Conservation (phyloP, 2,113 vertebrate species). For the Pteropus alecto region DNA sequence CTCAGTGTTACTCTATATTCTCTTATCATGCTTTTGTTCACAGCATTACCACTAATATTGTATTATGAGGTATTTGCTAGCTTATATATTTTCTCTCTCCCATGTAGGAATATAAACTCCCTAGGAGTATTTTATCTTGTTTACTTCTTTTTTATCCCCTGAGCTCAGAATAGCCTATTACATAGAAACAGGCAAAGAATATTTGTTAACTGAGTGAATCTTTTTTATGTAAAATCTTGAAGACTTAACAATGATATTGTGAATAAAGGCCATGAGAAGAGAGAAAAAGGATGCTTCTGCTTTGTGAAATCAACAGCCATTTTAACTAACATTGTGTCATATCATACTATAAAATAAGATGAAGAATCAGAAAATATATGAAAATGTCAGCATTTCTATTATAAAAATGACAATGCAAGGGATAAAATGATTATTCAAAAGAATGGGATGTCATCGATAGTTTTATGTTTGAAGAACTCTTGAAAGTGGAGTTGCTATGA, state of each 20-base stretch:
- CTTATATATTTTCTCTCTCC: background rate
- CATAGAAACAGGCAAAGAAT: background rate
- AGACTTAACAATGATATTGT: background rate
- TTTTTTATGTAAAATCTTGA: background rate
- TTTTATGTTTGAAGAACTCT: background rate
- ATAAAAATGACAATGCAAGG: background rate
- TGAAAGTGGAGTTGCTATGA: background rate
- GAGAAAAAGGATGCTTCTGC: background rate
- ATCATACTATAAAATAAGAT: background rate
- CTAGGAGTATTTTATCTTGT: background rate
- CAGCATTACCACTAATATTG: background rate
- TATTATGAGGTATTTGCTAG: background rate
- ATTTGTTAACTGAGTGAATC: conserved; percentile 38
- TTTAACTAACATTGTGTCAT: background rate
- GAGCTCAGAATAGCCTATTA: background rate
- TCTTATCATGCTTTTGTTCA: background rate
- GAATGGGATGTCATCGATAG: background rate
- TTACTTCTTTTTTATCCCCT: background rate
- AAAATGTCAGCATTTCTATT: background rate
- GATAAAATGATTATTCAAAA: background rate
- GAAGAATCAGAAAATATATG: background rate
- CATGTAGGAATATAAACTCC: background rate
- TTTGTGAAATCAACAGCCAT: conserved; percentile 7
- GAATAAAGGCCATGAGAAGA: background rate
- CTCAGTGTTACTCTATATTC: background rate